Evolutionary conservation across 1,140 invertebrate genomes (phyloP), one percentile per base, ranked within the genome.

Genomic region (Drosophila subpulchrella): DNA sequence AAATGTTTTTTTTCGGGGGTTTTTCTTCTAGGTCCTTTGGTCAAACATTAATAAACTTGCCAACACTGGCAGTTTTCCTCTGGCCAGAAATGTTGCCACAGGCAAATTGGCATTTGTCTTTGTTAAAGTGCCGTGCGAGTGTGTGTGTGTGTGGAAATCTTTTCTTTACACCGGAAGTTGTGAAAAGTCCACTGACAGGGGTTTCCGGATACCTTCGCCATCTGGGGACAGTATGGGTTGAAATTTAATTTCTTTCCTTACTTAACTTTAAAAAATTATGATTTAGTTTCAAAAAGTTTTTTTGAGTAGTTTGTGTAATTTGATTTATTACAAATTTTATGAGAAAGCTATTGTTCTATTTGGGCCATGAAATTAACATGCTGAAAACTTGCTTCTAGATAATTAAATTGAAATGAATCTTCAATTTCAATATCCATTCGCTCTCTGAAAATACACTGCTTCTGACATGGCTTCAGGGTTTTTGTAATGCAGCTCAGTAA

Each of bases 81-180:
- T 17, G 8, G 4, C 24, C 4, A 62, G 56, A 59, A 60, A 66
- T 70, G 67, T 79, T 55, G 61, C 54, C 66, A 58, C 76, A 44
- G 60, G 77, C 76, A 75, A 71, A 74, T 86, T 78, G 59, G 74
- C 74, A 78, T 85, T 85, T 86, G 82, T 86, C 82, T 85, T 75
- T 75, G 75, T 75, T 75, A 65, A 75, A 66, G 72, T 62, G 67
- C 56, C 34, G 24, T 27, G 39, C 36, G 41, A 20, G 39, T 27
- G 47, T 39, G 20, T 20, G n/a, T n/a, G 20, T 20, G 32, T 63
- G 41, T 15, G 63, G 13, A 51, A 20, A 53, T 71, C 44, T 46
- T 51, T 41, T 36, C 34, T 41, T 59, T 44, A 32, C n/a, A 11
- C 32, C 36, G 44, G 13, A 67, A 50, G 47, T 65, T 46, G 59